Evolutionary conservation across 2,888 invertebrate species (phyloP).

Genomic region (Agriopis marginaria): DNA sequence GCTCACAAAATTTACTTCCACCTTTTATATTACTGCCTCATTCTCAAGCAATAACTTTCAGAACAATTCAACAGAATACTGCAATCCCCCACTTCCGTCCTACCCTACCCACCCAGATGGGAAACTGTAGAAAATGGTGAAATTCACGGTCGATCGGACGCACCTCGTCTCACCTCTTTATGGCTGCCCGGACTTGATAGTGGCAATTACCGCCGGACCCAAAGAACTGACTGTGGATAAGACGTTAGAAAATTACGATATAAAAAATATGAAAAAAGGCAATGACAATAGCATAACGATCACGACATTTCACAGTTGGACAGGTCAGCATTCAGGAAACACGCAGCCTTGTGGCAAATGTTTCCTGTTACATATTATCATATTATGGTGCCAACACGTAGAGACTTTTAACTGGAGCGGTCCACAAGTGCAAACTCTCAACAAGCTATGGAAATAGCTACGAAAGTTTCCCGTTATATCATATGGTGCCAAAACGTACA

Average conservation of each 20-base stretch:
- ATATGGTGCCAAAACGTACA: too few species aligned
- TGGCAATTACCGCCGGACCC: constrained; percentile 71
- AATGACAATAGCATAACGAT: not conserved
- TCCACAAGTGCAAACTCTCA: too few species aligned
- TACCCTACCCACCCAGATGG: constrained; percentile 4
- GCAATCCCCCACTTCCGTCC: constrained; percentile 28
- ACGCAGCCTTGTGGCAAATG: too few species aligned
- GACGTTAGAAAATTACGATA: not conserved
- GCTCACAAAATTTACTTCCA: not conserved
- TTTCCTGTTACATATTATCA: too few species aligned
- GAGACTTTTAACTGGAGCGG: too few species aligned
- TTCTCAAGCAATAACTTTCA: constrained; percentile 12
- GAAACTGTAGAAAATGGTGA: constrained; percentile 24
- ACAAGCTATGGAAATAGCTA: too few species aligned
- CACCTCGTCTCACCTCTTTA: constrained; percentile 79
- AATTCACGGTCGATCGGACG: constrained; percentile 64
- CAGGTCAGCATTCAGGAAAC: too few species aligned
- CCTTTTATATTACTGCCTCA: constrained; percentile 4
- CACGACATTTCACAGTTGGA: too few species aligned
- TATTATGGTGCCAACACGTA: too few species aligned
- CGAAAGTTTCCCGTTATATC: too few species aligned
- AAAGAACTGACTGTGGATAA: constrained; percentile 53
- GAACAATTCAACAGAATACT: constrained; percentile 21
- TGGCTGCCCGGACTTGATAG: constrained; percentile 75
- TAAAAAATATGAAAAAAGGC: not conserved